These are phyloP conservation scores for Gryllus longicercus DNA, from an alignment of 2,888 invertebrate species.

Conservation along the genomic window DNA sequence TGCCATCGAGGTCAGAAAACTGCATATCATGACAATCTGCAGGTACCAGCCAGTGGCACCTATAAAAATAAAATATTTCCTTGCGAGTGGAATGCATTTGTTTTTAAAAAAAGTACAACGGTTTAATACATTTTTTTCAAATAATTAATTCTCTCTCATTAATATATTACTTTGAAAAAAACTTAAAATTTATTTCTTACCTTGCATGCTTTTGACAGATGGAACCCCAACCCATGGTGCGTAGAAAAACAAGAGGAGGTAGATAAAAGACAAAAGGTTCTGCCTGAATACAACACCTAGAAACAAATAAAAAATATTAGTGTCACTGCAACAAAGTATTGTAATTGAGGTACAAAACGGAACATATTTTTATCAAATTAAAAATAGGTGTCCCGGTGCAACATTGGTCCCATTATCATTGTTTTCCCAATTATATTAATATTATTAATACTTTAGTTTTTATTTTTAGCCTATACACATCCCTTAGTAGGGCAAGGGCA, in stretches of 20 bases:
- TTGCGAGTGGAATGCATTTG: not conserved
- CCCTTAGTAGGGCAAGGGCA: no score
- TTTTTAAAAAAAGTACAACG: conserved; percentile 25
- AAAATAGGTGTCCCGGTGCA: not conserved
- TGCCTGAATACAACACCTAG: conserved; percentile 80
- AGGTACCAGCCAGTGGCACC: conserved; percentile 65
- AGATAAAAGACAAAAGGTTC: conserved; percentile 72
- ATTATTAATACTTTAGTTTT: no score
- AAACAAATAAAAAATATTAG: conserved; percentile 43
- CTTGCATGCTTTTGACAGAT: conserved; percentile 61
- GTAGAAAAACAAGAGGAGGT: conserved; percentile 72
- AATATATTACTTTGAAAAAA: no score
- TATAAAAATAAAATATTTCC: conserved; percentile 40
- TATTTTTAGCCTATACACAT: no score
- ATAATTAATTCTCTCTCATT: no score
- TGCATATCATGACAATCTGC: conserved; percentile 59
- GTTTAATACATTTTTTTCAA: no score
- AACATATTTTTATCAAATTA: no score
- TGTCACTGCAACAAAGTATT: no score
- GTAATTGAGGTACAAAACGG: no score
- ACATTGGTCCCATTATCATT: no score
- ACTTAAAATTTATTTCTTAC: conserved; percentile 45
- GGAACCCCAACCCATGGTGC: conserved; percentile 75
- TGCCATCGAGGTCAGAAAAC: conserved; percentile 56
- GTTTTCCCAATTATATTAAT: no score